A percentile compares a stretch with the other conserved stretches of the same genome.
These are phyloP conservation scores for Pristionchus mayeri DNA, from an alignment of 2,888 invertebrate genomes.

Conservation along the genomic window DNA sequence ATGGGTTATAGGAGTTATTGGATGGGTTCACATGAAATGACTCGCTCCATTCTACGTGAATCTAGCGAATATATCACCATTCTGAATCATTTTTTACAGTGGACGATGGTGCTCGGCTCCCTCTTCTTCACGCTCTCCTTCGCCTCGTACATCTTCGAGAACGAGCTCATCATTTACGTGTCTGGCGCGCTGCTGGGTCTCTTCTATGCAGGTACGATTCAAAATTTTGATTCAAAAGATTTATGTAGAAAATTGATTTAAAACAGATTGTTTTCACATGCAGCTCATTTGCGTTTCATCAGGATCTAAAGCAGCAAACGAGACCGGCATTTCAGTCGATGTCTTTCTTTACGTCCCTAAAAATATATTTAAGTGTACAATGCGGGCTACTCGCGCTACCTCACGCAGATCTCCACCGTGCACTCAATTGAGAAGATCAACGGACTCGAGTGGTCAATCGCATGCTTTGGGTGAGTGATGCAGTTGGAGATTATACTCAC, in stretches of 20 bases:
- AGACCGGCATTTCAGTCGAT: no score
- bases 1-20: no score
- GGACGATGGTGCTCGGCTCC: slow-evolving; percentile 45
- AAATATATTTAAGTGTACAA: slow-evolving; percentile 37
- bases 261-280: no score
- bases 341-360: no score
- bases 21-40: no score
- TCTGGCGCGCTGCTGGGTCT: slow-evolving; percentile 30
- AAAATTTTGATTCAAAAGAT: no score
- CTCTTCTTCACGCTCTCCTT: slow-evolving; percentile 44
- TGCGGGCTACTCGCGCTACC: slow-evolving; percentile 37
- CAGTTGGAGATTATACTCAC: no score
- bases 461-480: slow-evolving; percentile 17
- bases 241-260: no score
- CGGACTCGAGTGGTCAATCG: slow-evolving; percentile 44
- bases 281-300: no score
- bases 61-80: no score
- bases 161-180: slow-evolving; percentile 23
- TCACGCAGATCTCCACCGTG: slow-evolving; percentile 38
- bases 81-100: slow-evolving; percentile 18
- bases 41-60: no score
- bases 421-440: slow-evolving; percentile 40
- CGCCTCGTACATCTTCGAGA: slow-evolving; percentile 19
- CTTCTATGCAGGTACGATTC: slow-evolving; percentile 27
- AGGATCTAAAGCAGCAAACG: no score